Evolutionary conservation across 2,888 invertebrate species (phyloP).

Genomic region (Cheilosia vulpina): DNA sequence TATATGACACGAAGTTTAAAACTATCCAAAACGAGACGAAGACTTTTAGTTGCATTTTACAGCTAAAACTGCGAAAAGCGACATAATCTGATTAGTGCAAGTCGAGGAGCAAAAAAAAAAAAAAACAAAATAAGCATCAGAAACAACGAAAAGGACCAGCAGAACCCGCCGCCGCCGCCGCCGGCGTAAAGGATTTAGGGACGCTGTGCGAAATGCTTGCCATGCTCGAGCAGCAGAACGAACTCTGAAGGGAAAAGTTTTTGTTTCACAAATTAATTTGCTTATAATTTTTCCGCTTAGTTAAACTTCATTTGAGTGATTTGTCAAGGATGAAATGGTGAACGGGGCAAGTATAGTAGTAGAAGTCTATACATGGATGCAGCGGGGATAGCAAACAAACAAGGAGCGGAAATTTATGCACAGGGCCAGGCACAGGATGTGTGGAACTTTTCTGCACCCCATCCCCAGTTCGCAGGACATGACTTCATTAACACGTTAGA

Average conservation of each 20-base stretch:
- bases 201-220: slow-evolving; percentile 56
- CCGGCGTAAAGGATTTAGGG: slow-evolving; percentile 63
- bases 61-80: slow-evolving; percentile 75
- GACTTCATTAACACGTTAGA: slow-evolving; percentile 75
- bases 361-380: not conserved
- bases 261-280: slow-evolving; percentile 83
- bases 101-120: slow-evolving; percentile 18
- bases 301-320: slow-evolving; percentile 83
- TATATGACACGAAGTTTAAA: slow-evolving; percentile 72
- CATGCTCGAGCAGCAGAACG: slow-evolving; percentile 48
- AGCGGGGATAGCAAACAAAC: slow-evolving; percentile 64
- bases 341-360: not conserved
- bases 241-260: slow-evolving; percentile 76
- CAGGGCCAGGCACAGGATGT: slow-evolving; percentile 69
- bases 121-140: not conserved
- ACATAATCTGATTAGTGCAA: slow-evolving; percentile 75
- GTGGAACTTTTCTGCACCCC: slow-evolving; percentile 59
- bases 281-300: slow-evolving; percentile 84
- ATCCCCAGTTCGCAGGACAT: slow-evolving; percentile 43
- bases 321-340: slow-evolving; percentile 76
- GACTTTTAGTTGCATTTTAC: slow-evolving; percentile 75
- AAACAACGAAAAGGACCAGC: not conserved
- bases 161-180: slow-evolving; percentile 19
- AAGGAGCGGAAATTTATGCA: slow-evolving; percentile 69
- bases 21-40: slow-evolving; percentile 74